Conservation (phyloP, 2,888 invertebrate species). For the Eilema depressum region DNA sequence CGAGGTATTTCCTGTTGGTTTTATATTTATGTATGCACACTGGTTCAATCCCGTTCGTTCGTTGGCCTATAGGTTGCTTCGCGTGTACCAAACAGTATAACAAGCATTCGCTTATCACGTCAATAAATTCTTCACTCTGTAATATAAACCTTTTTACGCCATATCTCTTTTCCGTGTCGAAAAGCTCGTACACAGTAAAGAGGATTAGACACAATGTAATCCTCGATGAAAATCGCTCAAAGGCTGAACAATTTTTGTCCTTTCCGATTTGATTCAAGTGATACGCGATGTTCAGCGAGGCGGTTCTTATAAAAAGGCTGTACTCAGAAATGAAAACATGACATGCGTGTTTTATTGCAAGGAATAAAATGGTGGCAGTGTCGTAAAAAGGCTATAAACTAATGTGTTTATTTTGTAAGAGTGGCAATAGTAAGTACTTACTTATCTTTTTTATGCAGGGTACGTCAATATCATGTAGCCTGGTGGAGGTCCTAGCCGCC, state of each 20-base stretch:
- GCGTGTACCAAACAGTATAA: neutral
- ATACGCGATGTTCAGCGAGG: conserved; percentile 37
- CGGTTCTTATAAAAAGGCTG: conserved; percentile 31
- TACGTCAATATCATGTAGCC: neutral
- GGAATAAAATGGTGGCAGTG: conserved; percentile 15
- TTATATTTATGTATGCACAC: neutral
- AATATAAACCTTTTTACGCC: conserved; percentile 21
- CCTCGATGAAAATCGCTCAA: conserved; percentile 26
- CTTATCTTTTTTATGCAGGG: neutral
- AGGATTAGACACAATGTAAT: conserved; percentile 19
- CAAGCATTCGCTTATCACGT: neutral
- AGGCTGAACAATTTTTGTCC: conserved; percentile 37
- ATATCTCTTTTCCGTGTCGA: neutral
- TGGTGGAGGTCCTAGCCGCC: neutral
- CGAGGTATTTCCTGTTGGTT: too few relatives aligned
- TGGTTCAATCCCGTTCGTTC: neutral
- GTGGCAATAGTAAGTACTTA: neutral
- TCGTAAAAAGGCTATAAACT: conserved; percentile 4
- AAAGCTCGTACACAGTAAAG: neutral
- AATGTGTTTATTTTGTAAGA: neutral
- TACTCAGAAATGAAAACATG: conserved; percentile 29
- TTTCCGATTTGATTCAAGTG: conserved; percentile 26
- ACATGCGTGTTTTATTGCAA: conserved; percentile 24
- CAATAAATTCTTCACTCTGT: conserved; percentile 6
- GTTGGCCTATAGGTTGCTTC: neutral